phyloP scores from a whole-genome alignment of 2,888 invertebrate species.

The Slavum lentiscoides region DNA sequence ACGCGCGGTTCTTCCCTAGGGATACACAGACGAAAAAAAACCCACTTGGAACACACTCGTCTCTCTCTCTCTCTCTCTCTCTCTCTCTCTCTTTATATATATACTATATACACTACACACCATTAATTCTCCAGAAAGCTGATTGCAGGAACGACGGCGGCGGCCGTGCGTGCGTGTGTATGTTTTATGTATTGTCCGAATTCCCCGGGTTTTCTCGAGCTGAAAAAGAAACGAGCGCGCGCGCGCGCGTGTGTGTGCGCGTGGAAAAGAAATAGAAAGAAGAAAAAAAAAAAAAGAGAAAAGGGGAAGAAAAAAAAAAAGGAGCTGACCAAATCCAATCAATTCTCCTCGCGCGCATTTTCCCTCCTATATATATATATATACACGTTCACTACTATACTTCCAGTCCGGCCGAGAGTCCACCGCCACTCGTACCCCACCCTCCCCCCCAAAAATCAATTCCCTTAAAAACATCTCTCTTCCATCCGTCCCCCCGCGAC shows the following conservation, averaged over 20 bases:
- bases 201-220: constrained; percentile 51
- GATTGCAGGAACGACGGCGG: constrained; percentile 40
- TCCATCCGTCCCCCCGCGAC: background rate
- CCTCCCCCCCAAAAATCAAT: constrained; percentile 43
- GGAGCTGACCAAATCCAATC: constrained; percentile 52
- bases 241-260: background rate
- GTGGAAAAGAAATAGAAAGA: constrained; percentile 11
- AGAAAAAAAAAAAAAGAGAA: background rate
- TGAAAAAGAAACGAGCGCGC: constrained; percentile 40
- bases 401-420: constrained; percentile 31
- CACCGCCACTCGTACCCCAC: constrained; percentile 10
- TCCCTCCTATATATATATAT: too few relatives aligned
- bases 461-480: constrained; percentile 46
- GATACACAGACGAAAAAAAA: constrained; percentile 15
- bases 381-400: background rate
- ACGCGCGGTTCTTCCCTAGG: background rate
- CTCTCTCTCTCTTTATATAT: too few relatives aligned
- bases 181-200: constrained; percentile 52
- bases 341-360: constrained; percentile 43
- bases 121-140: constrained; percentile 48
- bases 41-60: constrained; percentile 22
- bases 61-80: too few relatives aligned
- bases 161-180: constrained; percentile 45
- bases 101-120: background rate
- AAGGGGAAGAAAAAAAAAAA: constrained; percentile 19